Conservation (phyloP, 1,140 invertebrate species). For the Metopolophium dirhodum region DNA sequence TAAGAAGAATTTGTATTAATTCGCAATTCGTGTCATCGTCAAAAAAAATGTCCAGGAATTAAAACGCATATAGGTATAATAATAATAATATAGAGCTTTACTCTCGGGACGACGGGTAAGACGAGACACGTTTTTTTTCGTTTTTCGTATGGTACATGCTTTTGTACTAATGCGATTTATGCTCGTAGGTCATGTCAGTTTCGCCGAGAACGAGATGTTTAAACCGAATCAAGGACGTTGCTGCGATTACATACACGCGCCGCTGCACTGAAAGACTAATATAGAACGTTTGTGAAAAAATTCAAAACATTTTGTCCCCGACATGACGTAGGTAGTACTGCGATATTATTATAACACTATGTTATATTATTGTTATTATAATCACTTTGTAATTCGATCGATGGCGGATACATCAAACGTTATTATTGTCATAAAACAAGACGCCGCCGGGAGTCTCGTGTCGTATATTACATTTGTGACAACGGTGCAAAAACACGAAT, state of each 20-base stretch:
- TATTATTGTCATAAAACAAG: background rate
- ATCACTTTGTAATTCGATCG: background rate
- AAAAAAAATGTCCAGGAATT: background rate
- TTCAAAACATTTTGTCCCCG: background rate
- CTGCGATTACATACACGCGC: background rate
- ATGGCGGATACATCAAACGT: background rate
- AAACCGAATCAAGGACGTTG: background rate
- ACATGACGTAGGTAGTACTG: background rate
- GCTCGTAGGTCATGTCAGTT: background rate
- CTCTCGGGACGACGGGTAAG: background rate
- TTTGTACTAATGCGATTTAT: background rate
- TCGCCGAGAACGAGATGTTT: background rate
- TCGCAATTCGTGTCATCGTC: background rate
- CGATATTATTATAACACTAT: background rate
- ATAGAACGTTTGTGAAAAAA: background rate
- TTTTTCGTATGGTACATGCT: background rate
- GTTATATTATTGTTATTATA: background rate
- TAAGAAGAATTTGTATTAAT: background rate
- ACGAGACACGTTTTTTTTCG: background rate
- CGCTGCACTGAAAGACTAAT: background rate
- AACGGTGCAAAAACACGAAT: background rate
- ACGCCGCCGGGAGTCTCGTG: background rate
- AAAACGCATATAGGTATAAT: background rate
- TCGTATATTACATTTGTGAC: background rate
- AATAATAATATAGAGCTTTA: background rate